Percentiles rank a stretch among this genome's conserved stretches.
phyloP scores from a whole-genome alignment of 2,113 vertebrate genomes.

The Xiphophorus couchianus region DNA sequence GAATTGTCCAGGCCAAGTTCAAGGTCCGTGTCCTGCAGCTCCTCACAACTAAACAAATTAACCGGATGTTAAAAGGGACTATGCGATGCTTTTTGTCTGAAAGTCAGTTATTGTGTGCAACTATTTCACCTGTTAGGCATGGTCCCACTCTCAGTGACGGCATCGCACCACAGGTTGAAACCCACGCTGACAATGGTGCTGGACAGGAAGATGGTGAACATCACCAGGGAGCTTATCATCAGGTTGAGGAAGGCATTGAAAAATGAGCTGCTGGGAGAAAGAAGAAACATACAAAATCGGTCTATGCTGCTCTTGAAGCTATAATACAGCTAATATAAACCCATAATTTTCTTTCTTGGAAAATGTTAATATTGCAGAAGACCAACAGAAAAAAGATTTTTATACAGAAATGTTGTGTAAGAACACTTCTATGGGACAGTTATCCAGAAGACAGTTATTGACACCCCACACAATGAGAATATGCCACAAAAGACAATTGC shows the following conservation, averaged over 20 bases:
- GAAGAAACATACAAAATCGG: not conserved
- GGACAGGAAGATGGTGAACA: conserved; percentile 91
- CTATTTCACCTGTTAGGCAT: conserved; percentile 85
- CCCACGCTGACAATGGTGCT: conserved; percentile 94
- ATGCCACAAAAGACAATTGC: not conserved
- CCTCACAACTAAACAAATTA: conserved; percentile 86
- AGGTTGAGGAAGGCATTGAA: conserved; percentile 93
- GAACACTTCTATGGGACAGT: not conserved
- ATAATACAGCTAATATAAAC: not conserved
- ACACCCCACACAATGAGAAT: not conserved
- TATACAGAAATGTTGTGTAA: too few relatives aligned
- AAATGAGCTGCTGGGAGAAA: conserved; percentile 82
- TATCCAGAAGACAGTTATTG: not conserved
- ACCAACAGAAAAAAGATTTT: too few relatives aligned
- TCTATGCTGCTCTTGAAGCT: not conserved
- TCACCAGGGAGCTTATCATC: conserved; percentile 87
- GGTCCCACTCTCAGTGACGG: conserved; percentile 88
- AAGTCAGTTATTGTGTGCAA: not conserved
- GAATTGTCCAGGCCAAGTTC: conserved; percentile 93
- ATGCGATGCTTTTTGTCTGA: too few relatives aligned
- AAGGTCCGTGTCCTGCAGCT: conserved; percentile 90
- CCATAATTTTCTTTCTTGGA: too few relatives aligned
- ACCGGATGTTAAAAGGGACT: not conserved
- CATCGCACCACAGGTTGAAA: conserved; percentile 94
- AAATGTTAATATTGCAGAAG: too few relatives aligned